Conservation (phyloP, 2,888 invertebrate genomes). For the Sinhomidia bicolor region DNA sequence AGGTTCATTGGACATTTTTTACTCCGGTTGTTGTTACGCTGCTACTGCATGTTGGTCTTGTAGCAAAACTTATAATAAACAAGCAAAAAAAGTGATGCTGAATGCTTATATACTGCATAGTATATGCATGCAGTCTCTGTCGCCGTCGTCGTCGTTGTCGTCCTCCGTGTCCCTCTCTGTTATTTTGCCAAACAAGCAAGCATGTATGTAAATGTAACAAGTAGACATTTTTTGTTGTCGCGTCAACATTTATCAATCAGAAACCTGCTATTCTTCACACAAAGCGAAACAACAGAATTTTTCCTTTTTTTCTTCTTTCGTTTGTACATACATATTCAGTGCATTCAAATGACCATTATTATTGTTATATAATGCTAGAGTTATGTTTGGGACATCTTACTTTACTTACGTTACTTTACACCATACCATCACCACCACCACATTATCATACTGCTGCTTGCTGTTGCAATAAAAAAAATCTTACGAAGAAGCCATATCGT, state of each 20-base stretch:
- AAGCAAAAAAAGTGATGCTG: no score
- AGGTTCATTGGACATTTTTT: conserved; percentile 54
- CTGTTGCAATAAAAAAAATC: background rate
- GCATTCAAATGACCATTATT: background rate
- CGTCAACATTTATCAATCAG: conserved; percentile 48
- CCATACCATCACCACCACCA: background rate
- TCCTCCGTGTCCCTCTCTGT: no score
- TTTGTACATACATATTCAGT: background rate
- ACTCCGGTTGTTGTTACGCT: background rate
- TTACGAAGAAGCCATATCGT: background rate
- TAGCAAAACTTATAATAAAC: no score
- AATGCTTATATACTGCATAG: no score
- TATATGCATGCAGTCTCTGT: no score
- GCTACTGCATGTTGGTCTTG: no score
- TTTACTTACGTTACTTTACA: background rate
- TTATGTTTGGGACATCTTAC: background rate
- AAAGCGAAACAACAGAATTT: background rate
- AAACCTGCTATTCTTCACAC: conserved; percentile 43
- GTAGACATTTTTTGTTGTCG: conserved; percentile 22
- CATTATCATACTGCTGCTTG: background rate
- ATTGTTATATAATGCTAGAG: background rate
- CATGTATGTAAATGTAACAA: background rate
- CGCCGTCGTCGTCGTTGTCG: background rate
- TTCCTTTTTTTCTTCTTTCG: no score
- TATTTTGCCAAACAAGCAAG: no score